These are phyloP conservation scores for Bursaphelenchus okinawaensis DNA, from an alignment of 2,888 invertebrate species.

Conservation along the genomic window DNA sequence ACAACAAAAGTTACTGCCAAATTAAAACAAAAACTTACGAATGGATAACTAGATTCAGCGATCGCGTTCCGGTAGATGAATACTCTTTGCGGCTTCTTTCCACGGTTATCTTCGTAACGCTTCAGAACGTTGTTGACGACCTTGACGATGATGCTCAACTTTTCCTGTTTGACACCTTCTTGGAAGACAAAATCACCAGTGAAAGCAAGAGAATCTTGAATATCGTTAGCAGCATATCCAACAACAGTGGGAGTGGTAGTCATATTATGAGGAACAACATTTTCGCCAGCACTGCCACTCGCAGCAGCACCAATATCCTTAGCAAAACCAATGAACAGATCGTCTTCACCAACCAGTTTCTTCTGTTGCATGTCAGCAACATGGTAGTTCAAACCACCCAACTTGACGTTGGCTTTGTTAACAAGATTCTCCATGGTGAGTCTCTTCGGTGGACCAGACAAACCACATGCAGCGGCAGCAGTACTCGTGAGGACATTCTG, in stretches of 20 bases:
- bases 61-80: slow-evolving; percentile 33
- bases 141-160: slow-evolving; percentile 11
- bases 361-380: not conserved
- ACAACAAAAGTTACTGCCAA: not conserved
- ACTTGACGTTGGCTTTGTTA: slow-evolving; percentile 11
- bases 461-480: slow-evolving; percentile 11
- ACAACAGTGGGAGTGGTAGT: not conserved
- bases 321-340: slow-evolving; percentile 28
- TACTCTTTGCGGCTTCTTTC: slow-evolving; percentile 16
- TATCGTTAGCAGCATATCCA: slow-evolving; percentile 3
- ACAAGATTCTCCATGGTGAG: slow-evolving; percentile 19
- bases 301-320: slow-evolving; percentile 25
- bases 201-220: slow-evolving; percentile 8
- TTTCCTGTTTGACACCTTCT: slow-evolving; percentile 11
- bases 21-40: no score
- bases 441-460: slow-evolving; percentile 10
- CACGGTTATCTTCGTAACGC: slow-evolving; percentile 20
- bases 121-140: not conserved
- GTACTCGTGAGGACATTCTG: slow-evolving; percentile 31
- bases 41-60: slow-evolving; percentile 25
- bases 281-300: slow-evolving; percentile 16
- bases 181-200: slow-evolving; percentile 17
- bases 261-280: not conserved
- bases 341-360: slow-evolving; percentile 6
- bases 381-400: slow-evolving; percentile 10